These are phyloP conservation scores for Archaeoteleia sp. DNA, from an alignment of 2,888 invertebrate genomes.

Conservation along the genomic window DNA sequence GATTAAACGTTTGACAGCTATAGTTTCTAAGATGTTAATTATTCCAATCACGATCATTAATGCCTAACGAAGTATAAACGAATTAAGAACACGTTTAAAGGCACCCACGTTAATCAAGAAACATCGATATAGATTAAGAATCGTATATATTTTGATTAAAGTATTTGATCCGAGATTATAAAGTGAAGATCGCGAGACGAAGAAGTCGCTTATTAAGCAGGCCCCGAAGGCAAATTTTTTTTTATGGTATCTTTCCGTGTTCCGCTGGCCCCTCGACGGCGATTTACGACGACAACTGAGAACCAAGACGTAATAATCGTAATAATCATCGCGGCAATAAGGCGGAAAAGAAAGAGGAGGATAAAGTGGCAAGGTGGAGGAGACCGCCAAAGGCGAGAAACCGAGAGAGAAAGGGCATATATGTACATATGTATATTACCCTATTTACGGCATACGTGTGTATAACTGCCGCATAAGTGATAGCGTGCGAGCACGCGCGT, in stretches of 20 bases:
- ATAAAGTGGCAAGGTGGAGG: conserved; percentile 44
- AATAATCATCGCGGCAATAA: conserved; percentile 63
- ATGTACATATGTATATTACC: conserved; percentile 53
- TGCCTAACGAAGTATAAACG: too few species aligned
- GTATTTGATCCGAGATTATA: conserved; percentile 43
- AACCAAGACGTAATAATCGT: conserved; percentile 64
- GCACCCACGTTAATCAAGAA: too few species aligned
- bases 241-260: conserved; percentile 57
- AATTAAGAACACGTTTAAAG: too few species aligned
- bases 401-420: conserved; percentile 51
- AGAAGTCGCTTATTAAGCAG: conserved; percentile 58
- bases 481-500: conserved; percentile 61
- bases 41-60: too few species aligned
- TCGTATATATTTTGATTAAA: conserved; percentile 19
- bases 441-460: conserved; percentile 46
- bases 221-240: conserved; percentile 54
- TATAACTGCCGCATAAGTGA: conserved; percentile 52
- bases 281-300: conserved; percentile 60
- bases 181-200: conserved; percentile 43
- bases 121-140: conserved; percentile 19
- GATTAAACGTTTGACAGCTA: too few species aligned
- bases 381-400: conserved; percentile 51
- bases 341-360: conserved; percentile 42
- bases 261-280: conserved; percentile 29
- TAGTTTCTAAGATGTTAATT: too few species aligned